These are phyloP conservation scores for Lomographa bimaculata DNA, from an alignment of 2,888 invertebrate species.

Conservation along the genomic window DNA sequence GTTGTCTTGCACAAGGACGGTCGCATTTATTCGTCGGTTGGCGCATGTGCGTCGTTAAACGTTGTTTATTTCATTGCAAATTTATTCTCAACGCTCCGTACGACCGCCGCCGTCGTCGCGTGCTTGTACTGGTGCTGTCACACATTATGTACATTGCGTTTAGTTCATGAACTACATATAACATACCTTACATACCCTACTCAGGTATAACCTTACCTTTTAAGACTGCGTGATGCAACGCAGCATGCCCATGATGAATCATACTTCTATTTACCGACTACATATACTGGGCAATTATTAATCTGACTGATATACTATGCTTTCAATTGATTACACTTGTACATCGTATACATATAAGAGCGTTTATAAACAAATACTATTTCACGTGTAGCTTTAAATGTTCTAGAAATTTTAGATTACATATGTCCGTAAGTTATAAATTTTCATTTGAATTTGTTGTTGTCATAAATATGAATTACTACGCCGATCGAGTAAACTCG, in stretches of 20 bases:
- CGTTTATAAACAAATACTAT: too few relatives aligned
- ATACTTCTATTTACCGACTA: conserved; percentile 19
- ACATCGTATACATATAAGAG: too few relatives aligned
- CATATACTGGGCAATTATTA: conserved; percentile 5
- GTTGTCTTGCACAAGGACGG: conserved; percentile 66
- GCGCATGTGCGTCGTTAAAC: conserved; percentile 14
- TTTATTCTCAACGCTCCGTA: conserved; percentile 14
- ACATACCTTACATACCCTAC: too few relatives aligned
- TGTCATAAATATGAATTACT: too few relatives aligned
- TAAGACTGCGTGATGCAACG: conserved; percentile 23
- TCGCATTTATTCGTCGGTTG: conserved; percentile 56
- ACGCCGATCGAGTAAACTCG: too few relatives aligned
- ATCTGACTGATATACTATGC: conserved; percentile 10
- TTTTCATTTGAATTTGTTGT: too few relatives aligned
- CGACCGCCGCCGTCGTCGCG: conserved; percentile 21
- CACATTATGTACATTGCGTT: conserved; percentile 26
- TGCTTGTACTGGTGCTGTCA: conserved; percentile 15
- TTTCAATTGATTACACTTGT: too few relatives aligned
- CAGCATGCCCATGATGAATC: conserved; percentile 28
- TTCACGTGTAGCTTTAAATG: background rate
- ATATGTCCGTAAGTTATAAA: too few relatives aligned
- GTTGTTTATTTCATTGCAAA: conserved; percentile 26
- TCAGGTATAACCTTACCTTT: conserved; percentile 28
- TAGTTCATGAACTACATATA: conserved; percentile 24
- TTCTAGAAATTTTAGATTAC: too few relatives aligned